phyloP scores from a whole-genome alignment of 2,113 vertebrate species.

The Paracyprichromis sp. region DNA sequence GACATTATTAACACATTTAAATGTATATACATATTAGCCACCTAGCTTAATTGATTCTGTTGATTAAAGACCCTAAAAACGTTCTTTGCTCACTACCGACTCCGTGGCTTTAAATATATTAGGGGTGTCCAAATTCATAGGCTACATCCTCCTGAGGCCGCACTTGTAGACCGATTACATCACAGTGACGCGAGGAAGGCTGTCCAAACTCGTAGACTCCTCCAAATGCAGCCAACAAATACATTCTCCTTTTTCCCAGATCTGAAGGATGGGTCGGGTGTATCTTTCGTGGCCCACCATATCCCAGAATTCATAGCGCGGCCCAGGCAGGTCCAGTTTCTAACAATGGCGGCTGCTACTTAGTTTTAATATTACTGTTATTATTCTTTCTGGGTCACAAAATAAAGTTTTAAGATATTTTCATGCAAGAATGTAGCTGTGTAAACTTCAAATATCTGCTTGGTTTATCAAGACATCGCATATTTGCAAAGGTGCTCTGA shows the following conservation, averaged over 20 bases:
- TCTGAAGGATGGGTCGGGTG: background rate
- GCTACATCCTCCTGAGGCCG: background rate
- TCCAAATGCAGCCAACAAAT: background rate
- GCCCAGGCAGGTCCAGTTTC: background rate
- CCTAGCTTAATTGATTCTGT: background rate
- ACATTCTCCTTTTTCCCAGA: background rate
- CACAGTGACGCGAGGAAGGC: background rate
- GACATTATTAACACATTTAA: background rate
- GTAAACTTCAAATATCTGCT: background rate
- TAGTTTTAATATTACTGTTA: background rate
- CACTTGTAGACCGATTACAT: background rate
- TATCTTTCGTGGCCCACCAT: background rate
- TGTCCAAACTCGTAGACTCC: background rate
- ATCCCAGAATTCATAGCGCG: background rate
- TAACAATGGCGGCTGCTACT: background rate
- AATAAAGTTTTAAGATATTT: background rate
- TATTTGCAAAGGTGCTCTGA: background rate
- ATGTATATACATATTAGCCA: background rate
- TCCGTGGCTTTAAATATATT: background rate
- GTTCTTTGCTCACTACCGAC: rapidly evolving
- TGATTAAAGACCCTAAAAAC: rapidly evolving
- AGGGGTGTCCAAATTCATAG: background rate
- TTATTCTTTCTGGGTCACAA: background rate
- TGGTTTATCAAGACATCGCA: rapidly evolving
- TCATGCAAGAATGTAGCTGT: background rate